phyloP scores from a whole-genome alignment of 2,113 vertebrate genomes.

The Vicugna pacos region DNA sequence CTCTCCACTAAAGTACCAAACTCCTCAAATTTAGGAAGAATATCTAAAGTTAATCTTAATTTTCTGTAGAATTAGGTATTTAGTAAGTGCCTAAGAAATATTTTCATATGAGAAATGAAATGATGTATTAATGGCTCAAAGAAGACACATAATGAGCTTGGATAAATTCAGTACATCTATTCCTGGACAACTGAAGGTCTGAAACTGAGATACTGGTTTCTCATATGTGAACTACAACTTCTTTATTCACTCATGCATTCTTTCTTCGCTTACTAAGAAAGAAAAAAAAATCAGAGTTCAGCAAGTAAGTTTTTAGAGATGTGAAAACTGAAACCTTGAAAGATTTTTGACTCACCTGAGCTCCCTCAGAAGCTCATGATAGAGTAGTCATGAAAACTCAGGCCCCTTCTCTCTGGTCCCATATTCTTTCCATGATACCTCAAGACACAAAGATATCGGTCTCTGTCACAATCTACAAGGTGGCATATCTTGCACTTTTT shows the following conservation, averaged over 20 bases:
- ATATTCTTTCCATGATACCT: not conserved
- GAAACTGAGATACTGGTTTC: not conserved
- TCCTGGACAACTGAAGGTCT: not conserved
- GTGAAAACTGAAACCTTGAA: not conserved
- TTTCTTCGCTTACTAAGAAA: not conserved
- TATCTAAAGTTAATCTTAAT: conserved; percentile 14
- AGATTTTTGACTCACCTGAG: not conserved
- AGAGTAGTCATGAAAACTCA: not conserved
- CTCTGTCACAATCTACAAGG: not conserved
- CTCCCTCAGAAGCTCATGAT: not conserved
- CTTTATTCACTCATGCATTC: not conserved
- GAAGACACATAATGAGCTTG: not conserved
- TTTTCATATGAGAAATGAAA: conserved; percentile 45
- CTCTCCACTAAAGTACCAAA: not conserved
- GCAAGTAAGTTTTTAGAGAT: not conserved
- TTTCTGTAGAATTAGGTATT: not conserved
- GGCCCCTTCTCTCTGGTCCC: not conserved
- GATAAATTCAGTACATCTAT: not conserved
- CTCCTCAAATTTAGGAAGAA: not conserved
- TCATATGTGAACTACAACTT: not conserved
- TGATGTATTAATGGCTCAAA: not conserved
- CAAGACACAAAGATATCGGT: not conserved
- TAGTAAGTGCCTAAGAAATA: not conserved
- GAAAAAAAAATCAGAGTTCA: not conserved
- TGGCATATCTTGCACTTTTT: not conserved